These are phyloP conservation scores for Apeira syringaria DNA, from an alignment of 2,888 invertebrate genomes.

Conservation along the genomic window DNA sequence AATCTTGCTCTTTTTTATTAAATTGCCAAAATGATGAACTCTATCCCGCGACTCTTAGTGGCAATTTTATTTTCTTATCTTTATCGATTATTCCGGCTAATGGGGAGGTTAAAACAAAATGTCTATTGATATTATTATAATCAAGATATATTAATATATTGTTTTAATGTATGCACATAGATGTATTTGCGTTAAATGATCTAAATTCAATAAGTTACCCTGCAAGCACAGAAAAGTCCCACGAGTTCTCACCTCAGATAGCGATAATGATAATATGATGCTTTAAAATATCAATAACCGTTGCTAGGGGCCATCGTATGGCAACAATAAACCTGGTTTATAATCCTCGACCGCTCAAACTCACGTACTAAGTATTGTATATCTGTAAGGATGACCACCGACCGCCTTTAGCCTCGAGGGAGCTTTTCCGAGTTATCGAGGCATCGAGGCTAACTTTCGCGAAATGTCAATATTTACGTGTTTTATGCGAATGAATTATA, in stretches of 20 bases:
- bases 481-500: slow-evolving; percentile 22
- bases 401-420: slow-evolving; percentile 38
- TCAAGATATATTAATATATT: too few species aligned
- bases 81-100: too few species aligned
- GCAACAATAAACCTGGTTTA: slow-evolving; percentile 65
- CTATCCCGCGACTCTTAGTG: too few species aligned
- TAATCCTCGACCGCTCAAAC: slow-evolving; percentile 50
- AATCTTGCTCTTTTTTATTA: too few species aligned
- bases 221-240: too few species aligned
- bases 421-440: slow-evolving; percentile 35
- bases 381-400: background rate
- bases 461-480: slow-evolving; percentile 27
- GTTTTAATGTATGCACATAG: too few species aligned
- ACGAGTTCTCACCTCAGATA: background rate
- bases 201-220: too few species aligned
- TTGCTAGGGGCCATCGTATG: slow-evolving; percentile 53
- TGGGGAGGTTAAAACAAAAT: too few species aligned
- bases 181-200: too few species aligned
- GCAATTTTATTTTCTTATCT: too few species aligned
- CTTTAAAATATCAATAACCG: slow-evolving; percentile 53
- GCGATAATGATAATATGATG: slow-evolving; percentile 32
- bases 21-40: too few species aligned
- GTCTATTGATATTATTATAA: too few species aligned
- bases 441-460: slow-evolving; percentile 43
- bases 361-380: slow-evolving; percentile 29